Base-by-base conservation (phyloP, 2,797 vertebrate genomes). In the Sebastiscus tertius region DNA sequence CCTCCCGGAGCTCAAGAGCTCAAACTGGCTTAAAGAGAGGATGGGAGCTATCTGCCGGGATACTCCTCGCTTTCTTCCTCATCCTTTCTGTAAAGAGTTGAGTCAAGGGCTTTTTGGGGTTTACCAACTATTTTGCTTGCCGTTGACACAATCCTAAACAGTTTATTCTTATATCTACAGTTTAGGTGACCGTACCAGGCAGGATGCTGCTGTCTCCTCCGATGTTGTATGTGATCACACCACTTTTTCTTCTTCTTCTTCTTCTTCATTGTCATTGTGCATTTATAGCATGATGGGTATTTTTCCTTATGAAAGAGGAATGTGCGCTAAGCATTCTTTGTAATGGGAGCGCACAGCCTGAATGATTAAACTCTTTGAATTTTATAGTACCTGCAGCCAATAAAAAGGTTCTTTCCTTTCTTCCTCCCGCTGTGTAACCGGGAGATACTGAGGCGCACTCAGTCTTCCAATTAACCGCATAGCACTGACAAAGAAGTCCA, bases 401-500 rank as follows among this genome's bases (percentile, higher is more conserved):
- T 68, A 34, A 60, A 52, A 62, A 34, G n/a, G 24, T 3, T 16
- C 10, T 60, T 65, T 58, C 5, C 12, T 24, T 18, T 64, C 64
- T 56, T 56, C 29, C 11, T 60, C 34, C 11, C 5, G 54, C 34
- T 66, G 46, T 74, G 26, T 72, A 36, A 70, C 66, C 36, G 26
- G 55, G 58, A 79, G 71, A 81, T 59, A 59, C 55, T 6, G 34
- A 79, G 27, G n/a, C 6, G 1, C 34, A 8, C 61, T 77, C 71
- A 33, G 75, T 18, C 62, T 36, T 68, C 69, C 70, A 86, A 81
- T 88, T 85, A 80, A 77, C 29, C 18, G 8, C 31, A 33, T 31
- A 74, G 63, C 67, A 36, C 68, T 72, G 68, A 77, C 63, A 76
- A 63, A 72, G 60, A n/a, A 59, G 59, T 33, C 52, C 29, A 76